These are phyloP conservation scores for Cherax quadricarinatus DNA, from an alignment of 1,140 invertebrate genomes.

Conservation along the genomic window DNA sequence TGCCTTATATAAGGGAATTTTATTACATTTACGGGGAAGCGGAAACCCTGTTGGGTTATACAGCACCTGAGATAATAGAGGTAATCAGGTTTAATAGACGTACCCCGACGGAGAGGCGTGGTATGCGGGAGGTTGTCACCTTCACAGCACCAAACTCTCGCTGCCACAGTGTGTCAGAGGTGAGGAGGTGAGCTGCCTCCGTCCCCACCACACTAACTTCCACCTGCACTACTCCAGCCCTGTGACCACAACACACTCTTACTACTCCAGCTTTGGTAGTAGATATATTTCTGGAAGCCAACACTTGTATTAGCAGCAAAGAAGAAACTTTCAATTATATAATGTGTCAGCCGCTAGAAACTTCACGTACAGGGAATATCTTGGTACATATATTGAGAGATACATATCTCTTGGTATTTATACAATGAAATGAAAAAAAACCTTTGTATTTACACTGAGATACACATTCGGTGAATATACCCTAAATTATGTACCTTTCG, in stretches of 20 bases:
- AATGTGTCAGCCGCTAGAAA: too few species aligned
- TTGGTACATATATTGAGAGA: neutral
- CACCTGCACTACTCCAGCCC: conserved; percentile 5
- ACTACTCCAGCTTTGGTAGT: neutral
- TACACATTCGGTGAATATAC: too few species aligned
- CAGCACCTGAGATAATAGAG: too few species aligned
- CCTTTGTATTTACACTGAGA: too few species aligned
- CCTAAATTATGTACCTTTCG: too few species aligned
- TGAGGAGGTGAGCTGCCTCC: neutral
- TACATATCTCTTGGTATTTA: neutral
- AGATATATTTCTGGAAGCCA: too few species aligned
- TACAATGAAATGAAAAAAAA: neutral
- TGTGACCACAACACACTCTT: neutral
- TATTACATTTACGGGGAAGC: too few species aligned
- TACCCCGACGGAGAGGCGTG: conserved; percentile 22
- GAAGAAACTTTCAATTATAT: too few species aligned
- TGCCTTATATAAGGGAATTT: too few species aligned
- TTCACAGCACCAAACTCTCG: neutral
- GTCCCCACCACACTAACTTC: conserved; percentile 18
- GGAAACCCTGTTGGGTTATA: too few species aligned
- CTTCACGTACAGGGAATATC: too few species aligned
- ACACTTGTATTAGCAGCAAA: too few species aligned
- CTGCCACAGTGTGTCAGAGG: neutral
- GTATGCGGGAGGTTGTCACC: neutral
- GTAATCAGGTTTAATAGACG: neutral